phyloP scores from a whole-genome alignment of 1,140 invertebrate genomes.

The Protaetia brevitarsis region DNA sequence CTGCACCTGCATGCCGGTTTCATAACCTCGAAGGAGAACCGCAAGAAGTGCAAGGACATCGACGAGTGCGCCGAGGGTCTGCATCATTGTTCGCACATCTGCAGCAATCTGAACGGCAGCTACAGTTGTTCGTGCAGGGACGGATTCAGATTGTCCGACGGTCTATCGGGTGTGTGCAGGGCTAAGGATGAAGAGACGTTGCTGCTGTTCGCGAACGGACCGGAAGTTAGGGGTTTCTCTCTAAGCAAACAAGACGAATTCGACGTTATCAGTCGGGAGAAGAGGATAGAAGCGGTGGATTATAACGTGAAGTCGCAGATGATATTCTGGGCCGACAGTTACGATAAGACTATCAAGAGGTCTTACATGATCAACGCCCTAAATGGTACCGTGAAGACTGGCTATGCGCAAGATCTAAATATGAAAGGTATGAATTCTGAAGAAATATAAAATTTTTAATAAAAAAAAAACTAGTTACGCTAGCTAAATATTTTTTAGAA shows the following conservation, averaged over 20 bases:
- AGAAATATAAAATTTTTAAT: no score
- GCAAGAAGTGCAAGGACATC: constrained; percentile 80
- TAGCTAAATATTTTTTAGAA: no score
- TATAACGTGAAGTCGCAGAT: constrained; percentile 79
- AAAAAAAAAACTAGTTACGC: no score
- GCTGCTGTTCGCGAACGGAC: constrained; percentile 74
- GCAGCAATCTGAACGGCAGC: constrained; percentile 88
- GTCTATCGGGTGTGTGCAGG: constrained; percentile 77
- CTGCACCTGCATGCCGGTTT: constrained; percentile 85
- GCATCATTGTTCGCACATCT: constrained; percentile 89
- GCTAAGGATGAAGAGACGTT: constrained; percentile 63
- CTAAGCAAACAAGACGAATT: constrained; percentile 65
- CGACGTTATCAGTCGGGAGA: constrained; percentile 77
- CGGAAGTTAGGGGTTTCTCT: constrained; percentile 78
- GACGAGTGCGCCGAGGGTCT: constrained; percentile 82
- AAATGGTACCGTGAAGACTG: constrained; percentile 71
- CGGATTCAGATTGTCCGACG: constrained; percentile 75
- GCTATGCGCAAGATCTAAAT: constrained; percentile 84
- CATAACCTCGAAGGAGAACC: constrained; percentile 70
- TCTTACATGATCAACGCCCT: constrained; percentile 83
- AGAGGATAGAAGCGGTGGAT: constrained; percentile 83
- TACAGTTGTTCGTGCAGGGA: constrained; percentile 83
- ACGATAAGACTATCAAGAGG: constrained; percentile 84
- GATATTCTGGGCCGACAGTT: constrained; percentile 90
- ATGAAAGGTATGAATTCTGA: constrained; percentile 70